Conservation (phyloP, 1,140 invertebrate species). For the Eurosta solidaginis region DNA sequence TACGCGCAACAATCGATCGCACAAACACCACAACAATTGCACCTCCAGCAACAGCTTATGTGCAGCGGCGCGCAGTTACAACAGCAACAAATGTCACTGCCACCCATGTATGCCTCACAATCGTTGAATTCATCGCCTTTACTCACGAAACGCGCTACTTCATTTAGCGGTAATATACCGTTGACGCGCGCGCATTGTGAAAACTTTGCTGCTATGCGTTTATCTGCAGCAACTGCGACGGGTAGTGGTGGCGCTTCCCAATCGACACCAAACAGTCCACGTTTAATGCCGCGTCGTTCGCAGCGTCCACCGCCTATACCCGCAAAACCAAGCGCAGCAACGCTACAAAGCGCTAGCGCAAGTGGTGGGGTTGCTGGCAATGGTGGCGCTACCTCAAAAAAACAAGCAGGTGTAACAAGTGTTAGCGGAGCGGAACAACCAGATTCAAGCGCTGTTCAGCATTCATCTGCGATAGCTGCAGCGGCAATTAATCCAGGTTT, state of each 20-base stretch:
- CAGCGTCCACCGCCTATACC: conserved; percentile 65
- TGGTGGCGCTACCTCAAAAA: background rate
- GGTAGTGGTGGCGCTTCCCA: conserved; percentile 49
- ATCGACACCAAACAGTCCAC: conserved; percentile 71
- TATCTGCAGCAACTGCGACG: conserved; percentile 16
- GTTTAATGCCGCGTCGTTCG: conserved; percentile 67
- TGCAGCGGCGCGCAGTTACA: conserved; percentile 33
- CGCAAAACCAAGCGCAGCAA: conserved; percentile 43
- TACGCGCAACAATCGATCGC: conserved; percentile 23
- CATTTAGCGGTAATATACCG: conserved; percentile 53
- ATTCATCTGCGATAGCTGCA: background rate
- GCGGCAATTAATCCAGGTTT: conserved; percentile 41
- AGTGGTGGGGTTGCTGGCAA: background rate
- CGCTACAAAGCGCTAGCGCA: background rate
- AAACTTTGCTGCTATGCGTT: background rate
- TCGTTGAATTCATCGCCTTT: conserved; percentile 51
- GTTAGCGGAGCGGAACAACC: background rate
- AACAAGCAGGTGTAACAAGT: background rate
- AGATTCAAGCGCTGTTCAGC: background rate
- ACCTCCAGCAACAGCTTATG: conserved; percentile 25
- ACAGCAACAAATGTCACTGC: conserved; percentile 45
- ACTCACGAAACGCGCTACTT: conserved; percentile 54
- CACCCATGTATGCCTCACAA: conserved; percentile 43
- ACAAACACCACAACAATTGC: conserved; percentile 40
- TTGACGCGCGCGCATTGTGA: conserved; percentile 38